Evolutionary conservation across 2,113 vertebrate genomes (phyloP).

Genomic region (Scytalopus superciliaris): DNA sequence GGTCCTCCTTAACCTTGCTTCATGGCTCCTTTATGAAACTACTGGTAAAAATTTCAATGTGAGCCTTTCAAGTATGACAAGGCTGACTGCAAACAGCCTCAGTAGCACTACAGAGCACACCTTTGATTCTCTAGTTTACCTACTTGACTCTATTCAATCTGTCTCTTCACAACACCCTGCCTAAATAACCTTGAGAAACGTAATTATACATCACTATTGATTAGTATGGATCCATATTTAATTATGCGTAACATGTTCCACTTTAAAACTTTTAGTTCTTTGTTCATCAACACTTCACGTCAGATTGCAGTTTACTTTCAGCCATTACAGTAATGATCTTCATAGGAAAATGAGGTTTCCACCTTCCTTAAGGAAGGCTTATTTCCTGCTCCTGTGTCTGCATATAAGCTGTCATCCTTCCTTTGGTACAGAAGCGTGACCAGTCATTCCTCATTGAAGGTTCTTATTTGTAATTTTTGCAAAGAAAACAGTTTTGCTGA

Average conservation of each 20-base stretch:
- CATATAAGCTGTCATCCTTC: not conserved
- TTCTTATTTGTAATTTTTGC: not conserved
- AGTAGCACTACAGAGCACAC: not conserved
- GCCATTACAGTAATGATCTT: constrained; percentile 26
- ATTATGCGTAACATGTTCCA: constrained; percentile 62
- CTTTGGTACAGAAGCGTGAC: not conserved
- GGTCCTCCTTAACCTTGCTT: constrained; percentile 19
- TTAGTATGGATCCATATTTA: constrained; percentile 69
- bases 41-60: constrained; percentile 17
- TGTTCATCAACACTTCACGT: not conserved
- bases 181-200: constrained; percentile 69
- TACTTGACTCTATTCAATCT: constrained; percentile 20
- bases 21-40: not conserved
- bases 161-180: constrained; percentile 20
- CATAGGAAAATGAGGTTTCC: not conserved
- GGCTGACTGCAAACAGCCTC: not conserved
- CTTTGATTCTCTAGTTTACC: not conserved
- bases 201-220: constrained; percentile 67
- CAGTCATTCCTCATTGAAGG: not conserved
- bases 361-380: not conserved
- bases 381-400: not conserved
- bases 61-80: constrained; percentile 2
- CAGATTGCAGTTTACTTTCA: not conserved
- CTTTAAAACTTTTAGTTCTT: constrained; percentile 47
- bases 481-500: not conserved